Percentiles rank a stretch among this genome's conserved stretches.
phyloP scores from a whole-genome alignment of 2,113 vertebrate genomes.

The Brachypteracias leptosomus region DNA sequence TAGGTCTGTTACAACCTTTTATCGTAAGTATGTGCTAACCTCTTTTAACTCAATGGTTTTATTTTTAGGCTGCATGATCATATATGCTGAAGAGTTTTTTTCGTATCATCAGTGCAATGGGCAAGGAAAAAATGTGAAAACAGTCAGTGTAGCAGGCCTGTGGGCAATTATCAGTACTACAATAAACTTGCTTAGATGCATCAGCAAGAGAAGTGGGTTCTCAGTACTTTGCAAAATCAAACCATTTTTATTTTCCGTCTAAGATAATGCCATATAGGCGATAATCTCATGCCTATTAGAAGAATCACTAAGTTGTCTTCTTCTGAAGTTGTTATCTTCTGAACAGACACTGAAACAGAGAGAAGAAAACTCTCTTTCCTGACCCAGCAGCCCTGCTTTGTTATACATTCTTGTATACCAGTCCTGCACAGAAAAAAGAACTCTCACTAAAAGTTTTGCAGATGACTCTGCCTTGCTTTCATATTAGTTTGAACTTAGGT shows the following conservation, averaged over 20 bases:
- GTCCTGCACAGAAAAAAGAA: not conserved
- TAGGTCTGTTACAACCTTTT: not conserved
- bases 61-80: not conserved
- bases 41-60: not conserved
- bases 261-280: too few species aligned
- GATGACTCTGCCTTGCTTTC: not conserved
- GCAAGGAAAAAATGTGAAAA: not conserved
- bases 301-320: not conserved
- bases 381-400: not conserved
- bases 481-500: rapidly evolving
- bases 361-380: not conserved
- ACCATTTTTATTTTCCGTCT: not conserved
- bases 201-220: not conserved
- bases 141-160: not conserved
- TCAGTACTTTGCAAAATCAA: not conserved
- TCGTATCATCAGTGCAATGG: not conserved
- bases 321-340: not conserved
- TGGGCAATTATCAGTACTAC: not conserved
- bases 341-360: not conserved
- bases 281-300: not conserved
- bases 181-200: not conserved
- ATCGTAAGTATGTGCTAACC: not conserved
- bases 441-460: not conserved
- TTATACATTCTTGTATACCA: not conserved
- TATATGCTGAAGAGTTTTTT: not conserved